Evolutionary conservation across 2,797 vertebrate species (phyloP).

Genomic region (Peromyscus nudipes): DNA sequence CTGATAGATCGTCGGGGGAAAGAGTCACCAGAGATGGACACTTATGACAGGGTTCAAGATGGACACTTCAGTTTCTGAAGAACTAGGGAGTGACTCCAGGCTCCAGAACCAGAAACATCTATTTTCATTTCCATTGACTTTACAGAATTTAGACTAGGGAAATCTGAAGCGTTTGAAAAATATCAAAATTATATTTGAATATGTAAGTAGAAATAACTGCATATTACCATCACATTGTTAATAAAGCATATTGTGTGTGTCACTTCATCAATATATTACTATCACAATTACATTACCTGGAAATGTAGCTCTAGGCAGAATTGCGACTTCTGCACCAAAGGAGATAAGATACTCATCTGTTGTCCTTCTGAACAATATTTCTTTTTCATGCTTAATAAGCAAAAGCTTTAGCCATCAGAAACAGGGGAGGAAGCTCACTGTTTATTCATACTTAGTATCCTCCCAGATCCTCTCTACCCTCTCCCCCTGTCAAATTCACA

Average conservation of each 20-base stretch:
- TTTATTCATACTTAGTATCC: background rate
- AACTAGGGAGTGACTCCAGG: background rate
- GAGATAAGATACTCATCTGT: background rate
- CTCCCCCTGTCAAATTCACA: background rate
- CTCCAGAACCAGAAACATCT: background rate
- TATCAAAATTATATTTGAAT: slow-evolving; percentile 21
- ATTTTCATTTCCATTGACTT: slow-evolving; percentile 30
- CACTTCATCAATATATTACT: background rate
- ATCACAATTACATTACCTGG: background rate
- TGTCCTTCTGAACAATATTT: background rate
- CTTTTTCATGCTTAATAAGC: background rate
- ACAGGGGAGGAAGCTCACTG: background rate
- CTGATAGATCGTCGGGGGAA: background rate
- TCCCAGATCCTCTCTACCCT: background rate
- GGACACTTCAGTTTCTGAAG: background rate
- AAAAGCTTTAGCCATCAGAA: background rate
- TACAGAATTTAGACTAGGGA: background rate
- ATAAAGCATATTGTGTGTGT: background rate
- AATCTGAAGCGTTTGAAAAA: background rate
- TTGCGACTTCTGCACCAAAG: background rate
- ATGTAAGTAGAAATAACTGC: background rate
- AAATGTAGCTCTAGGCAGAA: background rate
- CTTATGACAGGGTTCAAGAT: background rate
- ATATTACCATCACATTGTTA: background rate
- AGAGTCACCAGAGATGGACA: background rate